phyloP scores from a whole-genome alignment of 2,113 vertebrate species.

The Rhombomys opimus region DNA sequence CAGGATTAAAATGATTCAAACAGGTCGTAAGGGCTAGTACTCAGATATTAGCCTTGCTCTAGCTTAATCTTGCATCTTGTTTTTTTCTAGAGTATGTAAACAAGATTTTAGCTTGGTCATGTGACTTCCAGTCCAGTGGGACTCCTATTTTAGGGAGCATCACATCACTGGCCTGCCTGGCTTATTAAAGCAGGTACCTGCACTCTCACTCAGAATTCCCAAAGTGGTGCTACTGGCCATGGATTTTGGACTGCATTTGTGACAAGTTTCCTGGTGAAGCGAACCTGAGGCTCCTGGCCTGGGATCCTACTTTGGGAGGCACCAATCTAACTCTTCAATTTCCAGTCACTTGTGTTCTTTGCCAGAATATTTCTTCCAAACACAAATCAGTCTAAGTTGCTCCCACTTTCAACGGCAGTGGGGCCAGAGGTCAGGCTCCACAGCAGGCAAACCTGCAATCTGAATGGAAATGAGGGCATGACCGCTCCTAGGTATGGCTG shows the following conservation, averaged over 20 bases:
- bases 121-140: neutral
- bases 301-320: neutral
- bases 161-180: neutral
- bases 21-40: neutral
- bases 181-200: neutral
- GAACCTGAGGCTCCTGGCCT: neutral
- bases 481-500: neutral
- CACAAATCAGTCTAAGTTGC: neutral
- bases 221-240: neutral
- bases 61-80: neutral
- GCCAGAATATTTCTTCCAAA: neutral
- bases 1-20: neutral
- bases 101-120: neutral
- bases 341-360: neutral
- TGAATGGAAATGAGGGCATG: neutral
- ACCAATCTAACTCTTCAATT: neutral
- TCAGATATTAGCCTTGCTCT: neutral
- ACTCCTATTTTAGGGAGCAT: neutral
- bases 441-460: neutral
- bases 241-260: neutral
- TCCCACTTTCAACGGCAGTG: neutral
- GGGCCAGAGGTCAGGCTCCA: neutral
- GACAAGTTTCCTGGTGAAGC: neutral
- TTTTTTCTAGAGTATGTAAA: neutral
- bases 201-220: neutral